These are phyloP conservation scores for Passer montanus DNA, from an alignment of 2,113 vertebrate genomes.

Conservation along the genomic window DNA sequence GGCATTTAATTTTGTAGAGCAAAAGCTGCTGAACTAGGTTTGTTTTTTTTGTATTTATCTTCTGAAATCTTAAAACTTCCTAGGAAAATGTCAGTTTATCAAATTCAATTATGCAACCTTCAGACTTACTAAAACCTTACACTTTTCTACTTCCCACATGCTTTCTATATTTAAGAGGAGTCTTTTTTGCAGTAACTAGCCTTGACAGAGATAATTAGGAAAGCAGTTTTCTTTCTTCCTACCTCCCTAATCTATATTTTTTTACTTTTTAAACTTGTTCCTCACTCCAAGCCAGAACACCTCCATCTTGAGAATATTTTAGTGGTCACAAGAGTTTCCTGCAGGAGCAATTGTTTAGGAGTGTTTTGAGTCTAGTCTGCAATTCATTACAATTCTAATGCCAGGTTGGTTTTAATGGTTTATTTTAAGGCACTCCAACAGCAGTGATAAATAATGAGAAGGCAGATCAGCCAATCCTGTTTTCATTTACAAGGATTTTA, in stretches of 20 bases:
- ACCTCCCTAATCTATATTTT: not conserved
- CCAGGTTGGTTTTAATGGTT: not conserved
- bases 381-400: not conserved
- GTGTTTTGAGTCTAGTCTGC: not conserved
- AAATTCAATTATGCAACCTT: conserved; percentile 52
- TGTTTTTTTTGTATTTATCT: conserved; percentile 32
- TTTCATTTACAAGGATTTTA: not conserved
- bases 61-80: conserved; percentile 1
- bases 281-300: not conserved
- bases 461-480: not conserved
- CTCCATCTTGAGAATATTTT: not conserved
- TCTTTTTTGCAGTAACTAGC: conserved; percentile 21
- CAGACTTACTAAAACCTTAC: conserved; percentile 53
- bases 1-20: not conserved
- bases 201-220: conserved; percentile 62
- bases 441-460: not conserved
- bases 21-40: not conserved
- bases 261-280: not conserved
- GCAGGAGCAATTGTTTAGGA: not conserved
- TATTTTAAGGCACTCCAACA: not conserved
- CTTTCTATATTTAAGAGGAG: conserved; percentile 69
- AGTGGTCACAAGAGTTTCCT: not conserved
- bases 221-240: conserved; percentile 44
- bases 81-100: conserved; percentile 54
- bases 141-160: conserved; percentile 60